These are phyloP conservation scores for human DNA, from an alignment of 2,113 vertebrate genomes.

Conservation along the genomic window DNA sequence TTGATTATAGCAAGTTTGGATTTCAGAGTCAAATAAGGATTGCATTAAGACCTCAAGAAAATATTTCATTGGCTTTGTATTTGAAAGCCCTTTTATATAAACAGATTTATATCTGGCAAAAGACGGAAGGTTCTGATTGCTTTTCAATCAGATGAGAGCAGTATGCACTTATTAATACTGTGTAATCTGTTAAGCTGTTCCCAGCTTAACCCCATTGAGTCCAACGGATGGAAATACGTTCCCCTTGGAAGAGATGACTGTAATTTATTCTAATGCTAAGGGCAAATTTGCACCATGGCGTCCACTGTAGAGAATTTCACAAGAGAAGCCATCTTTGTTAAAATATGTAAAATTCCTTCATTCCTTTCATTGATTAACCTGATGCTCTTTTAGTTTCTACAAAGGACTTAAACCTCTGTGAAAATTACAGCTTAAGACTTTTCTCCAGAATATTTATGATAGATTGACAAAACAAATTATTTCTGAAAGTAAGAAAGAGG, in stretches of 20 bases:
- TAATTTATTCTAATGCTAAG: slow-evolving; percentile 33
- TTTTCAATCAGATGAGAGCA: slow-evolving; percentile 43
- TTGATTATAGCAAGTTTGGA: neutral
- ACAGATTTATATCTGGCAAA: slow-evolving; percentile 57
- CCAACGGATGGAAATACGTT: neutral
- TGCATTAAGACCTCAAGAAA: slow-evolving; percentile 5
- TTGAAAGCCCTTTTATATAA: slow-evolving; percentile 59
- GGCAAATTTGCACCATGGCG: neutral
- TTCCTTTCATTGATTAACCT: neutral
- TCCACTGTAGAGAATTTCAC: neutral
- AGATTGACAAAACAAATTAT: neutral
- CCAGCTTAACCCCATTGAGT: slow-evolving; percentile 8
- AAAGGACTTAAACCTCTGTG: neutral
- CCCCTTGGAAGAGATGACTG: slow-evolving; percentile 37
- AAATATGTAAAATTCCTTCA: neutral
- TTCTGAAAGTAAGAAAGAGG: slow-evolving; percentile 9
- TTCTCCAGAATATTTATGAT: neutral
- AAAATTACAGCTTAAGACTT: slow-evolving; percentile 35
- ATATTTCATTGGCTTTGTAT: slow-evolving; percentile 4
- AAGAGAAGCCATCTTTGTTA: neutral
- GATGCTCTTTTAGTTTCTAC: neutral
- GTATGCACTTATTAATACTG: slow-evolving; percentile 46
- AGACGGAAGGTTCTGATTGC: slow-evolving; percentile 22
- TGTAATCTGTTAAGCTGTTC: slow-evolving; percentile 67
- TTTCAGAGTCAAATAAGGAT: slow-evolving; percentile 60